Percentiles rank a stretch among this genome's conserved stretches.
Conservation (phyloP, 2,797 vertebrate genomes). For the Sebastes baramenuke region DNA sequence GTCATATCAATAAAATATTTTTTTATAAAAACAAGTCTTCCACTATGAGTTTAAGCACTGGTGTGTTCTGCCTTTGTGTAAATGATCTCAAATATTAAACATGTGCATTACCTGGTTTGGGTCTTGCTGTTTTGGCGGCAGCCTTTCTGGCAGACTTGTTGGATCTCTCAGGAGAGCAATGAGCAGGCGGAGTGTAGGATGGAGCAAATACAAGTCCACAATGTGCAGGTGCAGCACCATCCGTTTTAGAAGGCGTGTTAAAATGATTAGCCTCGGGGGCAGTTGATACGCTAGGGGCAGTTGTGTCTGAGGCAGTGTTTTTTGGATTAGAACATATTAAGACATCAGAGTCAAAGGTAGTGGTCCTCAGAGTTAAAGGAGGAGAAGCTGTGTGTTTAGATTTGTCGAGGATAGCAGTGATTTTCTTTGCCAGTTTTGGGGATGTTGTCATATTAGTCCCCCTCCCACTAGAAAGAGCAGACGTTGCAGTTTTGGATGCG, state of each 20-base stretch:
- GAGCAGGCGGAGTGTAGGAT: conserved; percentile 11
- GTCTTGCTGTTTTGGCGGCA: conserved; percentile 33
- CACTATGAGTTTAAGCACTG: not conserved
- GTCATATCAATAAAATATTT: conserved; percentile 6
- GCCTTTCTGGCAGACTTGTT: conserved; percentile 27
- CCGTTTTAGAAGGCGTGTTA: conserved; percentile 2
- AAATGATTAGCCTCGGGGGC: conserved; percentile 2
- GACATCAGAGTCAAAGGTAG: conserved; percentile 3
- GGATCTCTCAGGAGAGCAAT: conserved; percentile 50
- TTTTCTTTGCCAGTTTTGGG: conserved; percentile 16
- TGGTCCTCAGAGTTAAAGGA: not conserved
- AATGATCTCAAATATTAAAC: not conserved
- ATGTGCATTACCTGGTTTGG: conserved; percentile 75
- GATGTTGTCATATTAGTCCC: not conserved
- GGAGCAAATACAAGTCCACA: not conserved
- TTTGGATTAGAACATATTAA: conserved; percentile 17
- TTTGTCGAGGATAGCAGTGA: not conserved
- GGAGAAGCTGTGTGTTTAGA: not conserved
- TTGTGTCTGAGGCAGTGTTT: conserved; percentile 46
- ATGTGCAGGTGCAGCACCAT: conserved; percentile 10
- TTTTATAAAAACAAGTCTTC: not conserved
- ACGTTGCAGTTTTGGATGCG: not conserved
- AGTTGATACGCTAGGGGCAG: conserved; percentile 30
- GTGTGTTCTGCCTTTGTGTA: not conserved
- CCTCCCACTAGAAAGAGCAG: conserved; percentile 9